Percentiles rank a stretch among this genome's conserved stretches.
These are phyloP conservation scores for Nannoperca obscura DNA, from an alignment of 2,797 vertebrate genomes.

Conservation along the genomic window DNA sequence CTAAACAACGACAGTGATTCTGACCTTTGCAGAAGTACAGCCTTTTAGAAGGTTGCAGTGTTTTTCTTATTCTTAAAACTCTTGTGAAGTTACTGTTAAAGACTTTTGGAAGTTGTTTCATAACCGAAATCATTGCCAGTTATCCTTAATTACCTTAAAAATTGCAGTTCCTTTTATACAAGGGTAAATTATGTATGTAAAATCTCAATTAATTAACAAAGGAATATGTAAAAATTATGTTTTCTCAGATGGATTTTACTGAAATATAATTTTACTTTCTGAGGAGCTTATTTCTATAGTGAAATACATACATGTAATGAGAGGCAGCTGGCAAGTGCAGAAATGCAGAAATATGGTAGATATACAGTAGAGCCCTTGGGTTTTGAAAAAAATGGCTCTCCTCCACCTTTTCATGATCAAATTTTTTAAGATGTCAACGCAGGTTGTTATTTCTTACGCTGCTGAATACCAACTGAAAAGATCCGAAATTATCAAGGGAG, in stretches of 20 bases:
- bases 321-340: constrained; percentile 52
- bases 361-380: constrained; percentile 18
- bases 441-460: constrained; percentile 43
- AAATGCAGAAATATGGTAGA: constrained; percentile 28
- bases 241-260: constrained; percentile 1
- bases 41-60: constrained; percentile 19
- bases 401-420: constrained; percentile 45
- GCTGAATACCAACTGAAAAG: constrained; percentile 41
- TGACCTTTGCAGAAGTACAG: constrained; percentile 58
- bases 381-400: constrained; percentile 20
- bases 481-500: constrained; percentile 16
- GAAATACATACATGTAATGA: constrained; percentile 51
- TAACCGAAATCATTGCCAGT: constrained; percentile 13
- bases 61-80: constrained; percentile 11
- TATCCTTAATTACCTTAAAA: neutral
- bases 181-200: neutral
- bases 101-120: neutral
- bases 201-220: neutral
- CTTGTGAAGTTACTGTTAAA: neutral
- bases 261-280: too few relatives aligned
- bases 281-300: constrained; percentile 43
- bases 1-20: constrained; percentile 36
- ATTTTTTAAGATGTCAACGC: constrained; percentile 21
- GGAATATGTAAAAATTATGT: neutral
- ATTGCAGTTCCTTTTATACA: neutral